A percentile compares a stretch with the other conserved stretches of the same genome.
phyloP scores from a whole-genome alignment of 2,888 invertebrate species.

The Caenorhabditis sp. region DNA sequence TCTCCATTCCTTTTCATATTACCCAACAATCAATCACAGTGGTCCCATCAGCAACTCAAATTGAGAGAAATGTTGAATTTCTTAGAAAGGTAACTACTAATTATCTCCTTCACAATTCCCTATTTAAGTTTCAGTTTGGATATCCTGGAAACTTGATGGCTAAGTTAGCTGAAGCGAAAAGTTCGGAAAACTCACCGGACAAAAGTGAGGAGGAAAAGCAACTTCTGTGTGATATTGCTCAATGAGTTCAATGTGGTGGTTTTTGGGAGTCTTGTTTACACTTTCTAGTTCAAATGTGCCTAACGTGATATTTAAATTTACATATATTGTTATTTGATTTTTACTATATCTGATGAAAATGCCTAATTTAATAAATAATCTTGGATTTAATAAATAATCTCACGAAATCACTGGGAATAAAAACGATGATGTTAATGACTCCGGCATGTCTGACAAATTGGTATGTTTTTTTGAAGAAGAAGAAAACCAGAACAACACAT shows the following conservation, averaged over 20 bases:
- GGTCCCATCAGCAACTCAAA: constrained; percentile 14
- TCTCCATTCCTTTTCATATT: constrained; percentile 12
- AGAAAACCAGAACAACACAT: too few relatives aligned
- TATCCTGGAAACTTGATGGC: constrained; percentile 9
- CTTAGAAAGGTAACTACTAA: background rate
- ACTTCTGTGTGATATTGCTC: background rate
- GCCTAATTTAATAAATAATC: too few relatives aligned
- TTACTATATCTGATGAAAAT: too few relatives aligned
- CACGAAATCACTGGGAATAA: too few relatives aligned
- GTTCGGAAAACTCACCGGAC: constrained; percentile 17
- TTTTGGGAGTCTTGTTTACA: too few relatives aligned
- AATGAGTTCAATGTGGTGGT: background rate
- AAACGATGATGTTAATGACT: too few relatives aligned
- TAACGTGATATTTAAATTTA: too few relatives aligned
- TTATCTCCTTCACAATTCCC: background rate
- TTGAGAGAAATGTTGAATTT: constrained; percentile 25
- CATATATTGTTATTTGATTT: too few relatives aligned
- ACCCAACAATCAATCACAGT: constrained; percentile 15
- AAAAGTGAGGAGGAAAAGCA: constrained; percentile 34
- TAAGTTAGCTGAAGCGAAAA: constrained; percentile 2
- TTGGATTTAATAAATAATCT: too few relatives aligned
- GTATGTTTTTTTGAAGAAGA: too few relatives aligned
- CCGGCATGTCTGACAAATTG: too few relatives aligned
- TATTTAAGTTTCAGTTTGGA: constrained; percentile 20
- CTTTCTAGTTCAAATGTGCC: too few relatives aligned